These are phyloP conservation scores for Catonia carolina DNA, from an alignment of 2,888 invertebrate species.

Conservation along the genomic window DNA sequence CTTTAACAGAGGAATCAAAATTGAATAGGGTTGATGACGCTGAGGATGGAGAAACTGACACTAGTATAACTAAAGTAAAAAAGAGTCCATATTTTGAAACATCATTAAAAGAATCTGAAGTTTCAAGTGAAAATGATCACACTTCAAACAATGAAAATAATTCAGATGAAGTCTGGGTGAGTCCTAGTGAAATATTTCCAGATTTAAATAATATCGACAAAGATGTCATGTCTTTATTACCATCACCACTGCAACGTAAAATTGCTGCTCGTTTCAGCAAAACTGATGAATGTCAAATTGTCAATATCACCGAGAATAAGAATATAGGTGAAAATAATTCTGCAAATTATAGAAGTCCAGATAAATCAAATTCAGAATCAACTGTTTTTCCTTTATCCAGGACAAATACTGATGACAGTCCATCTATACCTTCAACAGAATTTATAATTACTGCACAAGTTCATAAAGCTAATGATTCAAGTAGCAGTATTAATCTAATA, in stretches of 20 bases:
- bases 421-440: no score
- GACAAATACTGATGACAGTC: conserved; percentile 17
- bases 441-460: conserved; percentile 5
- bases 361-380: no score
- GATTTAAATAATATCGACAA: conserved; percentile 43
- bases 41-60: not conserved
- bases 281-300: not conserved
- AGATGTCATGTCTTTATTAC: conserved; percentile 42
- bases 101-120: not conserved
- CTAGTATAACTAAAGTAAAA: not conserved
- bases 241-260: conserved; percentile 41
- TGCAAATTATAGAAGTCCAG: conserved; percentile 26
- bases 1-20: not conserved
- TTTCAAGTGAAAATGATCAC: not conserved
- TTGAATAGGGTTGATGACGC: not conserved
- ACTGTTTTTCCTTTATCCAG: no score
- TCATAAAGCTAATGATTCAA: not conserved
- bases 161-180: conserved; percentile 27
- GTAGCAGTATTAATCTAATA: no score
- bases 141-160: conserved; percentile 29
- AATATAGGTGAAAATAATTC: conserved; percentile 27
- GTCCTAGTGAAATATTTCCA: conserved; percentile 44
- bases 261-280: conserved; percentile 14
- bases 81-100: not conserved
- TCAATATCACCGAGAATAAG: conserved; percentile 4